Evolutionary conservation across 2,888 invertebrate genomes (phyloP).

Genomic region (Pollenia angustigena): DNA sequence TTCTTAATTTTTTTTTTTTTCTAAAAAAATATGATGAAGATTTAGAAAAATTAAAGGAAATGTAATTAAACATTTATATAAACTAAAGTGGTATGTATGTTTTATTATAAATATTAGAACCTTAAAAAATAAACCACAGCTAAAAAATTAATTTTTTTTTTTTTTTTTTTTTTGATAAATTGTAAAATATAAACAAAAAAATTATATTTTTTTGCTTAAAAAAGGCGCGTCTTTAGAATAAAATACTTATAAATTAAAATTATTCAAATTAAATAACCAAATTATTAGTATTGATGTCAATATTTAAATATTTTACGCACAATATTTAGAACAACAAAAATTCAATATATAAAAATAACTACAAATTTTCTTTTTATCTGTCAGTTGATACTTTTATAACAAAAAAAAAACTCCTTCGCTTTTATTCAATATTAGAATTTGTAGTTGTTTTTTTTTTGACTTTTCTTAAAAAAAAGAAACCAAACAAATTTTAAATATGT

Average conservation of each 20-base stretch:
- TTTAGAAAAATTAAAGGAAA: neutral
- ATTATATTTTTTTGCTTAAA: too few species aligned
- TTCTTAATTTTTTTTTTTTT: neutral
- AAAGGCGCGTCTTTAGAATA: neutral
- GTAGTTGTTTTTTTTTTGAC: conserved; percentile 12
- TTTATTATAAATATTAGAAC: too few species aligned
- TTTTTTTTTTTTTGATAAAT: too few species aligned
- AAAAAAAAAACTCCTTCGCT: neutral
- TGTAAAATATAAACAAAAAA: too few species aligned
- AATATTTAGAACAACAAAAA: conserved; percentile 19
- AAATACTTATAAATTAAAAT: conserved; percentile 3
- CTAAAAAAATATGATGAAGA: neutral
- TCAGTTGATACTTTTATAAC: conserved; percentile 10
- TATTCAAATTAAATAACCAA: conserved; percentile 5
- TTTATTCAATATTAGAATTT: conserved; percentile 28
- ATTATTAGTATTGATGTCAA: conserved; percentile 62
- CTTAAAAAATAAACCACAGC: too few species aligned
- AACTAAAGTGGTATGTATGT: too few species aligned
- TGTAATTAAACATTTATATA: too few species aligned
- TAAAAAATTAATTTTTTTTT: too few species aligned
- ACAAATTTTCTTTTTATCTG: conserved; percentile 1
- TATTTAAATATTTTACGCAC: conserved; percentile 60
- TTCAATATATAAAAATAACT: neutral
- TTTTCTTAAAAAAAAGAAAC: neutral
- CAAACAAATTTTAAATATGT: neutral